Base-by-base conservation (phyloP, 2,888 invertebrate species). In the Entomobrya proxima region DNA sequence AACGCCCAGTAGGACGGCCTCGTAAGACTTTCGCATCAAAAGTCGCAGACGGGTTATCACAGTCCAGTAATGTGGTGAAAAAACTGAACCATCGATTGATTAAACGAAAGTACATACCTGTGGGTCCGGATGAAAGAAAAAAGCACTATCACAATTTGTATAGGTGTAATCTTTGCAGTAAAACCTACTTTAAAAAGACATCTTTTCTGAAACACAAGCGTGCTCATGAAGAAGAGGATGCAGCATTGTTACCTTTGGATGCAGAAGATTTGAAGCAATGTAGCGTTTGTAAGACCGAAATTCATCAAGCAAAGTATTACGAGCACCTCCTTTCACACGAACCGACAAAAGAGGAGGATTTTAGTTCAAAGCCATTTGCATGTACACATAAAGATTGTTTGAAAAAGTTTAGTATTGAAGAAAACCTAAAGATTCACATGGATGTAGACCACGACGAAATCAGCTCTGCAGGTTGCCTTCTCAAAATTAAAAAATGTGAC, bases 401-500 rank as follows among this genome's bases (percentile, higher is more conserved):
- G 9, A 64, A 35, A 64, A 64, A 13, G 37, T 64, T 64, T 35
- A 64, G 18, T 18, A 32, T 35, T 64, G 64, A 64, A n/a, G 64
- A 64, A 64, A 64, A 64, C 35, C 18, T 64, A 15, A 64, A 64
- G 35, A 64, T 64, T 37, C 64, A 64, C 64, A 37, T 35, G 32
- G 35, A 64, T 0, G 35, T 64, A 0, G 64, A 64, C 30, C 64
- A 64, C 35, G 64, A 64, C 18, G 64, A 64, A 21, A 35, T 64
- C 32, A 64, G 21, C 30, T 35, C 64, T 15, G n/a, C 64, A n/a
- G 27, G 9, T 7, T 35, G 35, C 35, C n/a, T 64, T 5, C 35
- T 64, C 6, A 18, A 6, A 18, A n/a, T 64, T 1, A 64, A 64
- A 64, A 64, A 37, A 35, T 64, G 64, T 64, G 64, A 64, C 11